A percentile compares a stretch with the other conserved stretches of the same genome.
Evolutionary conservation across 2,888 invertebrate species (phyloP).

Genomic region (Epicampocera succincta): DNA sequence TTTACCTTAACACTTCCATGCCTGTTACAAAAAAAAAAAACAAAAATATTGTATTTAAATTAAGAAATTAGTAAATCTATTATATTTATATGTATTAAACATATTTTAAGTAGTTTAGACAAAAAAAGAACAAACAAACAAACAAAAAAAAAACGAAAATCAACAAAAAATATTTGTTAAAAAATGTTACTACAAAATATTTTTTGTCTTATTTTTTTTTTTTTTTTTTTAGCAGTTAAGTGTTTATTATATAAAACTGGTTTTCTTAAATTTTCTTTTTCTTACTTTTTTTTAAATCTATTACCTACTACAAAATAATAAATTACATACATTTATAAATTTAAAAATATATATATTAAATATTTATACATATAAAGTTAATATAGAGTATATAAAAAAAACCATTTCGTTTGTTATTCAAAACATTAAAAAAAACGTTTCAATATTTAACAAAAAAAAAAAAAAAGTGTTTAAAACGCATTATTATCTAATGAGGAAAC

Average conservation of each 20-base stretch:
- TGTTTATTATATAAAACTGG: constrained; percentile 54
- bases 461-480: constrained; percentile 64
- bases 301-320: constrained; percentile 19
- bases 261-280: constrained; percentile 46
- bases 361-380: constrained; percentile 58
- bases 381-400: constrained; percentile 21
- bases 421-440: constrained; percentile 48
- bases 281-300: constrained; percentile 38
- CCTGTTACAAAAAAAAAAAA: constrained; percentile 42
- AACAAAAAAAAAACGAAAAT: not conserved
- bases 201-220: no score
- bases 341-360: constrained; percentile 36
- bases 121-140: constrained; percentile 1
- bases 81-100: constrained; percentile 39
- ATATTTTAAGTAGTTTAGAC: constrained; percentile 45
- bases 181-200: constrained; percentile 58
- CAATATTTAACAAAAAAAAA: constrained; percentile 34
- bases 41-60: constrained; percentile 19
- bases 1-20: constrained; percentile 56
- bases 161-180: constrained; percentile 37
- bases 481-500: constrained; percentile 58
- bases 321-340: not conserved
- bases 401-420: constrained; percentile 60
- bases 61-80: constrained; percentile 47
- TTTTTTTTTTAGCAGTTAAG: constrained; percentile 58